phyloP scores from a whole-genome alignment of 2,113 vertebrate genomes.

The Spea multiplicata region DNA sequence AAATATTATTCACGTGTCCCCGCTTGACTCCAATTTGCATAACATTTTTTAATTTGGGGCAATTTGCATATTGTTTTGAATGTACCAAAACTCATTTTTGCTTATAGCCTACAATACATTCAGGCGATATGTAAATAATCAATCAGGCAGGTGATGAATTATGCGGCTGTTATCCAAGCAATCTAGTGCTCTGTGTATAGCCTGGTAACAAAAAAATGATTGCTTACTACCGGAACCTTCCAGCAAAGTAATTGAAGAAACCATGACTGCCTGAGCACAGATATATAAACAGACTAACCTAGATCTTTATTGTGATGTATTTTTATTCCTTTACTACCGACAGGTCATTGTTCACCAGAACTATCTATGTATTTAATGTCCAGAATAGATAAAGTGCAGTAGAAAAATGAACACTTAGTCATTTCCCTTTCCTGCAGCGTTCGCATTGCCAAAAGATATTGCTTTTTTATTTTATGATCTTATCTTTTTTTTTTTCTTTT shows the following conservation, averaged over 20 bases:
- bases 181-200: conserved; percentile 8
- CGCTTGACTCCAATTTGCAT: not conserved
- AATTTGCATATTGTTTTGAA: not conserved
- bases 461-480: not conserved
- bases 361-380: conserved; percentile 23
- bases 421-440: conserved; percentile 15
- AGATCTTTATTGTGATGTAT: conserved; percentile 11
- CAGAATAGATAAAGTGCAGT: conserved; percentile 10
- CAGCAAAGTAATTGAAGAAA: conserved; percentile 7
- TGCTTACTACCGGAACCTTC: not conserved
- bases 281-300: conserved; percentile 3
- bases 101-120: not conserved
- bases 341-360: conserved; percentile 27
- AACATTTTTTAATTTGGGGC: not conserved
- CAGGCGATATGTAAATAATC: not conserved
- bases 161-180: not conserved
- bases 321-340: conserved; percentile 19
- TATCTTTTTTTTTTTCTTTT: not conserved
- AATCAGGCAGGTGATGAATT: conserved; percentile 11
- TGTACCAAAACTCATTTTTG: not conserved
- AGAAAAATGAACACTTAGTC: conserved; percentile 9
- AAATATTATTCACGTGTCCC: not conserved
- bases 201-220: not conserved
- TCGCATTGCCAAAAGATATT: conserved; percentile 9
- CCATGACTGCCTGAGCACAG: not conserved